phyloP scores from a whole-genome alignment of 2,113 vertebrate genomes.

The Apteryx owenii region DNA sequence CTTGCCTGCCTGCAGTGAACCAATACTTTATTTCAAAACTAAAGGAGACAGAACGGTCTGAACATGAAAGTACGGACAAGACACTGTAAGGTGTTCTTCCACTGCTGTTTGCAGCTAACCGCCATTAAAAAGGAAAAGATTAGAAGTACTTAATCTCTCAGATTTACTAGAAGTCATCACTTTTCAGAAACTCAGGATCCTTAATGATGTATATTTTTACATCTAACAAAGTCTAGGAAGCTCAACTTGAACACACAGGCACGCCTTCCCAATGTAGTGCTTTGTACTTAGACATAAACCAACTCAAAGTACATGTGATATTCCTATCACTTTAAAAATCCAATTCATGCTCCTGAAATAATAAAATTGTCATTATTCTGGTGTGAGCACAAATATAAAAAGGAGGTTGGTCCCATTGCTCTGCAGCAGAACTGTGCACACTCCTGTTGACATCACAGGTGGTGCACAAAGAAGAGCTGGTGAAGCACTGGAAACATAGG shows the following conservation, averaged over 20 bases:
- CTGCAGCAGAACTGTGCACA: background rate
- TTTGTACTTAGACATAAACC: background rate
- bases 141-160: background rate
- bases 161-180: background rate
- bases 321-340: background rate
- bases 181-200: background rate
- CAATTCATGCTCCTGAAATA: background rate
- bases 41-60: background rate
- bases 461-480: background rate
- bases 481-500: background rate
- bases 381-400: background rate
- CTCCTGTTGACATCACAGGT: background rate
- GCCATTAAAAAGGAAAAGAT: background rate
- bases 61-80: background rate
- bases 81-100: background rate
- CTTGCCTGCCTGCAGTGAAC: background rate
- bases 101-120: background rate
- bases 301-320: background rate
- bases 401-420: background rate
- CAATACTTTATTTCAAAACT: constrained; percentile 22
- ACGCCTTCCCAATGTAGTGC: background rate
- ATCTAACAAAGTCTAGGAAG: constrained; percentile 3
- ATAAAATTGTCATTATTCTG: background rate
- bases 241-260: constrained; percentile 2
- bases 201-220: background rate